Evolutionary conservation across 1,140 invertebrate species (phyloP), one percentile per base, ranked within the genome.

Genomic region (Halictus rubicundus): DNA sequence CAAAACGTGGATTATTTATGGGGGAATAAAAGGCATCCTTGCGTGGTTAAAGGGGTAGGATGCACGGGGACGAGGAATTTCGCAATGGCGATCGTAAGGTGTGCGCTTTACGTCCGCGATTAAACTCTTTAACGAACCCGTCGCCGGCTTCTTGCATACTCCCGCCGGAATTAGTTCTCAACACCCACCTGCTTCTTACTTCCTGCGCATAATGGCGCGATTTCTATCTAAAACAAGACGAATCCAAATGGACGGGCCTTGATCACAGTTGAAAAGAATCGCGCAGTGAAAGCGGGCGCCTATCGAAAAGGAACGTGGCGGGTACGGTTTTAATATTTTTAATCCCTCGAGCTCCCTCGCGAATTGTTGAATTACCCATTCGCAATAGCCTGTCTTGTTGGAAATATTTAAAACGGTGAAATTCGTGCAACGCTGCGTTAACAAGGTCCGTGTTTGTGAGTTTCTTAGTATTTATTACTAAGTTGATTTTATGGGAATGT

Each of bases 131-230:
- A 57, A 76, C 2, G 27, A 52, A 37, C 27, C 9, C 9, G 32
- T n/a, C 9, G 25, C 10, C 3, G 54, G n/a, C 57, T 59, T 21
- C 16, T 57, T 57, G 3, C 49, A 9, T 9, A 10, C 12, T 32
- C 4, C 54, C 32, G 2, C 5, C 19, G 3, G 54, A 64, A 75
- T 76, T n/a, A 19, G 37, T 49, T 66, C 74, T 77, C 49, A 65
- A 84, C 87, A 80, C 86, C 88, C 84, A 85, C 79, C 70, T 75
- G 85, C 39, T 88, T 88, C 87, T 89, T 80, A 87, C 88, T 88
- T 90, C 88, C 90, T 87, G 87, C 84, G 74, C 49, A 83, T 82
- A 88, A 89, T 84, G 81, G 78, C 68, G 77, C 68, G 88, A 89
- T 90, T 88, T 90, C 88, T 87, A 86, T 82, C 63, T 25, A 16